Conservation (phyloP, 2,888 invertebrate species). For the Dromius quadrimaculatus region DNA sequence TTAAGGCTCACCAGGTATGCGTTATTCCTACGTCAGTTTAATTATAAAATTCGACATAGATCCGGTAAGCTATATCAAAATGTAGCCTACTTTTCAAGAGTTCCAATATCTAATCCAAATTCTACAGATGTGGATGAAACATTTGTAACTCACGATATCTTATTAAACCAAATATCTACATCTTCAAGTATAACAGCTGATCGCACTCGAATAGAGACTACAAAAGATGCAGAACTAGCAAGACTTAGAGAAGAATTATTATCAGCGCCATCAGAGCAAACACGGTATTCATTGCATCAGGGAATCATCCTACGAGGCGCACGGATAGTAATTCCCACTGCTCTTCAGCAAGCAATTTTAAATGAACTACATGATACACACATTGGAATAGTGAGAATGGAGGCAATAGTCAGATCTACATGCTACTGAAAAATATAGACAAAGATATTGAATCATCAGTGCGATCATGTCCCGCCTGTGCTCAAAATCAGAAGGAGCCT, state of each 20-base stretch:
- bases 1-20: not conserved
- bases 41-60: constrained; percentile 2
- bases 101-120: not conserved
- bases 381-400: constrained; percentile 46
- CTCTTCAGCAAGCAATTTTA: constrained; percentile 52
- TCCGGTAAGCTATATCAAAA: not conserved
- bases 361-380: constrained; percentile 56
- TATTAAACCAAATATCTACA: constrained; percentile 5
- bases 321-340: constrained; percentile 52
- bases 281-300: not conserved
- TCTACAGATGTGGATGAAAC: not conserved
- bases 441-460: constrained; percentile 47
- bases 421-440: constrained; percentile 36
- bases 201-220: constrained; percentile 22
- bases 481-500: constrained; percentile 27
- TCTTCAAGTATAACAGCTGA: not conserved
- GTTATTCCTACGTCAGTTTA: not conserved
- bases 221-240: not conserved
- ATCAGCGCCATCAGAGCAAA: not conserved
- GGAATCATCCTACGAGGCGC: not conserved
- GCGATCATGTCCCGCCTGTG: constrained; percentile 51
- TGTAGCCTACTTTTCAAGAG: constrained; percentile 19
- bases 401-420: constrained; percentile 20
- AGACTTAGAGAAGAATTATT: constrained; percentile 6
- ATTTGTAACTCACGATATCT: constrained; percentile 1